Percentiles rank a stretch among this genome's conserved stretches.
phyloP scores from a whole-genome alignment of 2,888 invertebrate genomes.

The Gisinianus flammeolus region DNA sequence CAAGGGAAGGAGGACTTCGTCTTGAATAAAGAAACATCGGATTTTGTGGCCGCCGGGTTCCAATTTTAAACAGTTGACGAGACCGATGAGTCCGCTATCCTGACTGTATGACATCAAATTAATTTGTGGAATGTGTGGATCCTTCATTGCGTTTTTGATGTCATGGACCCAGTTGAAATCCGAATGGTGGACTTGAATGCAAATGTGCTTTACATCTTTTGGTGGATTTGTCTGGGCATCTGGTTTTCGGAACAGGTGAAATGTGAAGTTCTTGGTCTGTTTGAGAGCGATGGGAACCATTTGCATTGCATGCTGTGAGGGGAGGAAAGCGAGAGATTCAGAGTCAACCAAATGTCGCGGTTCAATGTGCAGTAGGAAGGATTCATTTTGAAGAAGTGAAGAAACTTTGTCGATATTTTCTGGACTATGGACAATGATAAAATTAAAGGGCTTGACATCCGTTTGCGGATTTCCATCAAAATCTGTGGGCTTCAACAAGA shows the following conservation, averaged over 20 bases:
- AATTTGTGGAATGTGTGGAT: not conserved
- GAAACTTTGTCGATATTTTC: too few relatives aligned
- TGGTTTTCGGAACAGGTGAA: conserved; percentile 14
- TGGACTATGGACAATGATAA: not conserved
- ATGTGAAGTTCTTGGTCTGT: conserved; percentile 65
- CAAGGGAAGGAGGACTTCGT: conserved; percentile 63
- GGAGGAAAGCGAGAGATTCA: too few relatives aligned
- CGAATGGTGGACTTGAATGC: conserved; percentile 71
- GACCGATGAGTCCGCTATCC: conserved; percentile 65
- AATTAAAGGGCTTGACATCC: too few relatives aligned
- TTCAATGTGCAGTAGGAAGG: too few relatives aligned
- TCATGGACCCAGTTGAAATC: conserved; percentile 80
- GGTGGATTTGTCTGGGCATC: too few relatives aligned
- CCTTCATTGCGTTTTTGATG: conserved; percentile 75
- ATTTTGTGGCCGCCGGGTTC: too few relatives aligned
- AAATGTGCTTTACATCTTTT: conserved; percentile 55
- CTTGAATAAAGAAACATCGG: conserved; percentile 64
- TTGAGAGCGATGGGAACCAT: conserved; percentile 68
- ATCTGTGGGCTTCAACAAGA: too few relatives aligned
- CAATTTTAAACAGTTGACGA: conserved; percentile 66
- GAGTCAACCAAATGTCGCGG: conserved; percentile 15
- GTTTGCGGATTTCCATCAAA: too few relatives aligned
- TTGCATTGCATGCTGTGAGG: not conserved
- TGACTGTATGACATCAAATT: conserved; percentile 54
- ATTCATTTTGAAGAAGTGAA: too few relatives aligned